Percentiles rank a stretch among this genome's conserved stretches.
Conservation (phyloP, 2,888 invertebrate species). For the Gisinianus flammeolus region DNA sequence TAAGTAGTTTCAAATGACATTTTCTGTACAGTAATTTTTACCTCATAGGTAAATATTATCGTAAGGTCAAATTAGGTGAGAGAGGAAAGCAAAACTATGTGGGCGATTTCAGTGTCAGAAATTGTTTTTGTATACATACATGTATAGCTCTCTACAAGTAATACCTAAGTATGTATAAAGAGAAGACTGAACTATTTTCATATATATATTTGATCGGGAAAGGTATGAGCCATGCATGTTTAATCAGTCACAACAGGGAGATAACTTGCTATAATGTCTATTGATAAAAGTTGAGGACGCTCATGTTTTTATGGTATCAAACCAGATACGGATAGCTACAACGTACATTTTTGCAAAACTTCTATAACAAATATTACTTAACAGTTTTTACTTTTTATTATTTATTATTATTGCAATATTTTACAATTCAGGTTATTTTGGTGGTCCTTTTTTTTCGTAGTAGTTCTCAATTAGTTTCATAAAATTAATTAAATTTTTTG, state of each 20-base stretch:
- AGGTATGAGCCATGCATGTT: not conserved
- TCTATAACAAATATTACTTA: not conserved
- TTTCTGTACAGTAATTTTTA: no score
- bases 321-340: not conserved
- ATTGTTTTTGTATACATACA: no score
- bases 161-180: no score
- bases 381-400: not conserved
- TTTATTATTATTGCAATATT: not conserved
- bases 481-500: not conserved
- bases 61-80: not conserved
- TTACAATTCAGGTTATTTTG: not conserved
- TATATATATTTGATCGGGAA: not conserved
- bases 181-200: not conserved
- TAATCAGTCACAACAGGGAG: not conserved
- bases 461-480: not conserved
- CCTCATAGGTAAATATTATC: no score
- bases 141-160: no score
- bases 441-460: not conserved
- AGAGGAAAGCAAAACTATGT: not conserved
- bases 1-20: not conserved
- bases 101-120: no score
- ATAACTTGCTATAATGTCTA: not conserved
- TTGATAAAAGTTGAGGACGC: slow-evolving; percentile 15
- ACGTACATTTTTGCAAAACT: not conserved
- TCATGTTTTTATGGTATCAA: slow-evolving; percentile 9